Evolutionary conservation across 2,888 invertebrate genomes (phyloP), one percentile per base, ranked within the genome.

Genomic region (Callimorpha dominula): DNA sequence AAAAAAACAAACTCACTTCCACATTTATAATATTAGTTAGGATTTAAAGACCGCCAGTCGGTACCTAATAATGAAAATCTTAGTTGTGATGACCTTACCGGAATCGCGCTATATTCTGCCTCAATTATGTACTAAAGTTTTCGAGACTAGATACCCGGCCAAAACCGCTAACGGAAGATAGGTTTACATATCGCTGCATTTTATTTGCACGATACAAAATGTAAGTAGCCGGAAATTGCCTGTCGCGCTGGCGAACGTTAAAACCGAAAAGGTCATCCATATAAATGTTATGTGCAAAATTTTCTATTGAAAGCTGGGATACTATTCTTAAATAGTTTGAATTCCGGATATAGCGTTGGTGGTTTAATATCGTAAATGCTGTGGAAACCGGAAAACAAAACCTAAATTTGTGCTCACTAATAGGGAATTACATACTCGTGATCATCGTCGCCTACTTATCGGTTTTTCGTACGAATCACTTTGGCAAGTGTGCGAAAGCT

Each of bases 161-260:
- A 54, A 54, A 67, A 43, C 42, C 20, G 43, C 14, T 43, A 42
- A 9, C 43, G n/a, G 20, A 15, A 65, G 9, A 60, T 40, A 66
- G 40, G 20, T 67, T 65, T 60, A 71, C 65, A 66, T 66, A 65
- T 57, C 73, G 64, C 50, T 68, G 68, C 71, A 71, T 69, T 75
- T 73, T 69, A 72, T 76, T 73, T 71, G 17, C 67, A 72, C 65
- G 70, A 40, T 70, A 65, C 40, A 64, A 72, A 79, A 74, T 63
- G 65, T 43, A 43, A 71, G 52, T 54, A 57, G 17, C 11, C 71
- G 81, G 80, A 81, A 81, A 81, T 81, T 80, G 69, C 62, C 63
- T 78, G 82, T 76, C 78, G 9, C 5, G 9, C 17, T 40, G 57
- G 70, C 57, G 72, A 62, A 42, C 68, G 65, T 31, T 64, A 46